Evolutionary conservation across 2,797 vertebrate species (phyloP), one percentile per base, ranked within the genome.

Genomic region (Tragopan temminckii): DNA sequence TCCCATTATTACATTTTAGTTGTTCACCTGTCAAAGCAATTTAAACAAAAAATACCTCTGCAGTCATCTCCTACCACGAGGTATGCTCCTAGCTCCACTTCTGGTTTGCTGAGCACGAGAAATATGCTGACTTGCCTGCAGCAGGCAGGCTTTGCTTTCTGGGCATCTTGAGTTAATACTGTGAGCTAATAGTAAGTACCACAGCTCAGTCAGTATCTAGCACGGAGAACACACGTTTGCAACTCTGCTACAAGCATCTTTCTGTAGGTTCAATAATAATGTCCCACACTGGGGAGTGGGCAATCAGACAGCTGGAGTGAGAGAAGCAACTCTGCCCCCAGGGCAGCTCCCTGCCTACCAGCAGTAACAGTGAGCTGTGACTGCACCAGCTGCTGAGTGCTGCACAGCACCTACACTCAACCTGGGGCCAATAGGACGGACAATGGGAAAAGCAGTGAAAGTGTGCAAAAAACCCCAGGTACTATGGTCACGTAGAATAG

Each of bases 61-160:
- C 52, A 62, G 45, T 66, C 81, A 46, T 38, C 71, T 67, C 40
- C 77, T 16, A 38, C 36, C 55, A 45, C 1, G 1, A 7, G 43
- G 74, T 50, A 59, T 15, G 35, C 11, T 66, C 52, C 64, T 38
- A 80, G 27, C 24, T 61, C 36, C 43, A 23, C 13, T 57, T 11
- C 40, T 35, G 9, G 8, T 27, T 69, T 74, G 86, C 70, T 79
- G 89, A 64, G 84, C 81, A 87, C 81, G 58, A 85, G 80, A n/a
- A 88, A 35, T 4, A 1, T 3, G 6, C 1, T 7, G 58, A 61
- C 52, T 76, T 93, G 72, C 85, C 89, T 91, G 71, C 11, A 74
- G 82, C 63, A 87, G 69, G 78, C 29, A 70, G 67, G 69, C 71
- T 77, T 83, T 18, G 67, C 89, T 88, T 96, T 80, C 86, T 87